Conservation (phyloP, 2,888 invertebrate genomes). For the Mantis religiosa region DNA sequence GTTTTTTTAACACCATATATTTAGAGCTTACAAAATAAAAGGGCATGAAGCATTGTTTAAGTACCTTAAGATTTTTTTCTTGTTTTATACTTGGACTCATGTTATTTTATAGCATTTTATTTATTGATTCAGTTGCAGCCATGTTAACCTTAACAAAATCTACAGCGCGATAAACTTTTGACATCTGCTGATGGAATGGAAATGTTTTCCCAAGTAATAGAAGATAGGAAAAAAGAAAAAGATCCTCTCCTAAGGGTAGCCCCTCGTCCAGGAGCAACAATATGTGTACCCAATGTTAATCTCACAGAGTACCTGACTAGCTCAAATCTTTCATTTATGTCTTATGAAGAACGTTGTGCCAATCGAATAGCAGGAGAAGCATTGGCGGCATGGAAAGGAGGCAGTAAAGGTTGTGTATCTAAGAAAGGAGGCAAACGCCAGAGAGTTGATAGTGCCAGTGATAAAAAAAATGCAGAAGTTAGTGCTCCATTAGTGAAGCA, state of each 20-base stretch:
- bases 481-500: not conserved
- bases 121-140: not conserved
- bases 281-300: conserved; percentile 68
- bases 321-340: conserved; percentile 71
- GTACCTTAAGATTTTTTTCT: too few relatives aligned
- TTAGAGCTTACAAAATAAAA: too few relatives aligned
- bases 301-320: conserved; percentile 73
- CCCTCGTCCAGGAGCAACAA: conserved; percentile 57
- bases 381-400: not conserved
- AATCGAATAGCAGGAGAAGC: not conserved
- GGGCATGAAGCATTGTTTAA: too few relatives aligned
- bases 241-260: conserved; percentile 42
- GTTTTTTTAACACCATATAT: too few relatives aligned
- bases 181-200: not conserved
- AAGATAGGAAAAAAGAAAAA: not conserved
- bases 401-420: not conserved
- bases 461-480: conserved; percentile 26
- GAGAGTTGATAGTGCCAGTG: conserved; percentile 46
- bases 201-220: not conserved
- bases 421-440: conserved; percentile 53
- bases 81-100: too few relatives aligned
- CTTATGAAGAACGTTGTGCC: conserved; percentile 61
- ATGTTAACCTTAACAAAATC: not conserved
- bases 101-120: too few relatives aligned
- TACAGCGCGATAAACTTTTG: conserved; percentile 2